Evolutionary conservation across 2,113 vertebrate species (phyloP), one percentile per base, ranked within the genome.

Genomic region (Donacobius atricapilla): DNA sequence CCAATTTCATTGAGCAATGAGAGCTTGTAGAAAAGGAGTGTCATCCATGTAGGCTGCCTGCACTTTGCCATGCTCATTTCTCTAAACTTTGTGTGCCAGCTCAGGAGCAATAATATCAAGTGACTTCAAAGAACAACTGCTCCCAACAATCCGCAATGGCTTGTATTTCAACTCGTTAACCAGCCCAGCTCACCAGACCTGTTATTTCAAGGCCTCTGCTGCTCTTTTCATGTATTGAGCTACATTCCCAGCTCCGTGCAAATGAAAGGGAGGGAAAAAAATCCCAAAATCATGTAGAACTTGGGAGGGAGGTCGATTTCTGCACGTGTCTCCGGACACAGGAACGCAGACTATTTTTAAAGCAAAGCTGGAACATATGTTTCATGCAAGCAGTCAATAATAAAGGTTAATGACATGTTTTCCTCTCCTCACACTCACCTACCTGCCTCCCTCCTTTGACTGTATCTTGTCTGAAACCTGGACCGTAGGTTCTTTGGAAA

Each of bases 101-200:
- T 96, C 72, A 76, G 87, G 89, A 94, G 82, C 75, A 92, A 61
- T 69, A 93, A 90, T 96, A 94, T 94, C 93, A 72, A 97, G 75
- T 96, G 80, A 96, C 96, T 96, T 96, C 94, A 95, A 96, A 96
- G 90, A 48, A 64, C 60, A 90, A 50, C 68, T 70, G 86, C 88
- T 94, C 91, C 81, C 89, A 93, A 85, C 90, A 87, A 64, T 89
- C 87, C 24, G 3, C 84, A 70, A 9, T 37, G 89, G 92, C 88
- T 95, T 96, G 83, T 76, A 87, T 97, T 97, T 96, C 94, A 94
- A 53, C 89, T 94, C 4, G 0, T 45, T 68, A 96, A 94, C 84
- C 77, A 77, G 89, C 87, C 54, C 9, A 90, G 89, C 94, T 97
- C 89, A 96, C 90, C 95, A 77, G 94, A 96, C 85, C 91, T 96